These are phyloP conservation scores for Glyptemys insculpta DNA, from an alignment of 2,797 vertebrate genomes.

Conservation along the genomic window DNA sequence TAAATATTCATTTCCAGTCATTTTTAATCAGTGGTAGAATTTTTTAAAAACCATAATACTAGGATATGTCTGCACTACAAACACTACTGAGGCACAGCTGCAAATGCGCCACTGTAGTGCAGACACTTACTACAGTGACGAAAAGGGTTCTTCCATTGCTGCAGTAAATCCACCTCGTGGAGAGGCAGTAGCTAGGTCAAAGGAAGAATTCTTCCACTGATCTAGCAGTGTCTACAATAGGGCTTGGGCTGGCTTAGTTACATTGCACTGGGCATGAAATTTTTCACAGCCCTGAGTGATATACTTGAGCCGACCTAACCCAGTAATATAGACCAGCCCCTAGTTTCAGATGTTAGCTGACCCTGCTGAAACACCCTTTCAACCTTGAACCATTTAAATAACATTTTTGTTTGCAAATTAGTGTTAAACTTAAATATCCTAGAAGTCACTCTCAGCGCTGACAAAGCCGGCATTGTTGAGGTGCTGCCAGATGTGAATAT, in stretches of 20 bases:
- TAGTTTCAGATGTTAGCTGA: background rate
- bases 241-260: background rate
- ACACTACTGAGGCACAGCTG: background rate
- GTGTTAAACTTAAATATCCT: background rate
- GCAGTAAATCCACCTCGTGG: no score
- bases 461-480: background rate
- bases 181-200: background rate
- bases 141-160: no score
- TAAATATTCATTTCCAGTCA: background rate
- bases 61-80: background rate
- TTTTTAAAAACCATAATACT: background rate
- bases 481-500: background rate
- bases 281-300: background rate
- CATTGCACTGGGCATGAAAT: background rate
- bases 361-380: slow-evolving; percentile 8
- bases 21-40: background rate
- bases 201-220: background rate
- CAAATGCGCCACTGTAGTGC: background rate
- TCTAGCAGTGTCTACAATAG: background rate
- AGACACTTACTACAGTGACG: background rate
- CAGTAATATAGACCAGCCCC: background rate
- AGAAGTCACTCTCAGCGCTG: background rate
- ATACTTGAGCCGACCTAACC: background rate
- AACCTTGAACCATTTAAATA: background rate
- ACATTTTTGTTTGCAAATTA: background rate